Evolutionary conservation across 2,888 invertebrate genomes (phyloP), one percentile per base, ranked within the genome.

Genomic region (Eledone cirrhosa): DNA sequence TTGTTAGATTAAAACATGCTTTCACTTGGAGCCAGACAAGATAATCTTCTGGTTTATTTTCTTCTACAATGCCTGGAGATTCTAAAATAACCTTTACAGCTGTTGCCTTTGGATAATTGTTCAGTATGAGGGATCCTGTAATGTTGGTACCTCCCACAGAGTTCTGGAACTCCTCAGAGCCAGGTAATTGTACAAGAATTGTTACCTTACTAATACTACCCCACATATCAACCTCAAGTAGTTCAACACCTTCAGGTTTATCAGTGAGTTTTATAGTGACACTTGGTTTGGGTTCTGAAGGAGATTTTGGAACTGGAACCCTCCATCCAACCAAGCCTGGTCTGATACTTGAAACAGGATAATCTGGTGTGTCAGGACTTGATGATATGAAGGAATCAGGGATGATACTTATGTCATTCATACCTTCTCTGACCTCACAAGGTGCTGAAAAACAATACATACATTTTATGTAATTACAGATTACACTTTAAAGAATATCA

Each of bases 161-260:
- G 1, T 8, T 24, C 2, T 69, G 69, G 69, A 69, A 69, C 7
- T 33, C 33, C n/a, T 29, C 19, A 8, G 69, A 69, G 33, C 33
- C 33, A n/a, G 69, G 31, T 33, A 16, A 22, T 33, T 69, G 69
- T 19, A 19, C 31, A 33, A 69, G 33, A 22, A 69, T 69, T 7
- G 69, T 69, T 7, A n/a, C 33, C 13, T 69, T 69, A 4, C n/a
- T 19, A 31, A 19, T 31, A 19, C 33, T 69, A n/a, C 69, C 69
- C 4, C 22, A 33, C 1, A 19, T 13, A 2, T 33, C 22, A 19
- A 69, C 22, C 11, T 69, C 13, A 19, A 22, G 19, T 2, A 69
- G 69, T 31, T 69, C 69, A 33, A 69, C 69, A 0, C 69, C 69
- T 69, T 69, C 69, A 33, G 69, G 69, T 8, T 69, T n/a, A 69